phyloP scores from a whole-genome alignment of 2,113 vertebrate genomes.

The Chamaea fasciata region DNA sequence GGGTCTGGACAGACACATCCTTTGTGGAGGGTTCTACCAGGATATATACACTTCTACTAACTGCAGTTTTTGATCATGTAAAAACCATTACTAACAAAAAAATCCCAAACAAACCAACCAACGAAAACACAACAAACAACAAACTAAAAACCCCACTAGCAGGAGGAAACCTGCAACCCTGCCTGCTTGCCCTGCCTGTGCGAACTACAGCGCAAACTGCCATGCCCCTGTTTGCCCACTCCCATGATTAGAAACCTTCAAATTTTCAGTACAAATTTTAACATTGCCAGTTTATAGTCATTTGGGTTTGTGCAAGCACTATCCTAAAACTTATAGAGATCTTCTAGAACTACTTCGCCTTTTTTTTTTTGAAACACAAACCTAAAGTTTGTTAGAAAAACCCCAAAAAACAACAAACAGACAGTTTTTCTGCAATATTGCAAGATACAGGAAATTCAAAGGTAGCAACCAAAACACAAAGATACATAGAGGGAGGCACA shows the following conservation, averaged over 20 bases:
- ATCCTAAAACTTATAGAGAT: not conserved
- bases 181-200: not conserved
- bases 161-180: not conserved
- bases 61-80: not conserved
- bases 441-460: not conserved
- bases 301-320: not conserved
- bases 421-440: not conserved
- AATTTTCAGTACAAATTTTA: not conserved
- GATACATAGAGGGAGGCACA: not conserved
- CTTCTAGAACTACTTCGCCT: not conserved
- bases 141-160: not conserved
- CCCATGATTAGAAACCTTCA: not conserved
- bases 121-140: no score
- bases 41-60: not conserved
- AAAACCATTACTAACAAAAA: not conserved
- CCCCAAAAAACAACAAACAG: not conserved
- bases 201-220: rapidly evolving
- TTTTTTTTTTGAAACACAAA: not conserved
- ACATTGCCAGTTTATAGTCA: not conserved
- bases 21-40: not conserved
- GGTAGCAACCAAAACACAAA: not conserved
- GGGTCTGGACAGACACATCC: no score
- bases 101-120: no score
- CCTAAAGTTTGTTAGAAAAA: not conserved
- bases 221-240: rapidly evolving